phyloP scores from a whole-genome alignment of 2,888 invertebrate genomes.

The Callyntrura sp. region DNA sequence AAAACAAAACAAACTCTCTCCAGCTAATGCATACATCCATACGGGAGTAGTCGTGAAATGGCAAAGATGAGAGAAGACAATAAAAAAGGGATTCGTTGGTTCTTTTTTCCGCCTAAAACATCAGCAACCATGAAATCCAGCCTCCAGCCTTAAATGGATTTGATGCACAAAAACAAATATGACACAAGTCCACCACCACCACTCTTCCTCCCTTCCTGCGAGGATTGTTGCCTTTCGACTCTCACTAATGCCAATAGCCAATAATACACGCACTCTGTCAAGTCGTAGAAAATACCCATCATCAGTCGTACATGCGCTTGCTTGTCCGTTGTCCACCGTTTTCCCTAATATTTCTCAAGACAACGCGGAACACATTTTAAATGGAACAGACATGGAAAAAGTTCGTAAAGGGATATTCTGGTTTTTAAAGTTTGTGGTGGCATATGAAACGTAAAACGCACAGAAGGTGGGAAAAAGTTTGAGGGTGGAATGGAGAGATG shows the following conservation, averaged over 20 bases:
- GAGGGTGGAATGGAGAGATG: too few relatives aligned
- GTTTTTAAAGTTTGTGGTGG: not conserved
- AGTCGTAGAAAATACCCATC: not conserved
- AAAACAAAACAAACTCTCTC: not conserved
- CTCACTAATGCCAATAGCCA: constrained; percentile 37
- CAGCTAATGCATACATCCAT: not conserved
- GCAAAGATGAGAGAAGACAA: constrained; percentile 23
- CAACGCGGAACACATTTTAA: not conserved
- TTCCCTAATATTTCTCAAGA: not conserved
- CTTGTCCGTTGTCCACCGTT: not conserved
- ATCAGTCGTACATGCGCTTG: not conserved
- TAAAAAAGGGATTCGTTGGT: constrained; percentile 14
- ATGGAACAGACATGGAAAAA: not conserved
- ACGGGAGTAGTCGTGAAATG: too few relatives aligned
- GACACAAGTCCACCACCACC: constrained; percentile 59
- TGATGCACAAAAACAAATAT: constrained; percentile 72
- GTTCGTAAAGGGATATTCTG: not conserved
- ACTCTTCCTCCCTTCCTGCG: not conserved
- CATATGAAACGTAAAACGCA: not conserved
- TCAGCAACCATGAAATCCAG: constrained; percentile 57
- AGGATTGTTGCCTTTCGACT: constrained; percentile 42
- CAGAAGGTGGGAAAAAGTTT: too few relatives aligned
- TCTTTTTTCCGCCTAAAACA: constrained; percentile 45
- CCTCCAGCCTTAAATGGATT: constrained; percentile 71
- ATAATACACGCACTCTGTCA: constrained; percentile 32